Conservation (phyloP, 1,140 invertebrate genomes). For the Drosophila hydei region DNA sequence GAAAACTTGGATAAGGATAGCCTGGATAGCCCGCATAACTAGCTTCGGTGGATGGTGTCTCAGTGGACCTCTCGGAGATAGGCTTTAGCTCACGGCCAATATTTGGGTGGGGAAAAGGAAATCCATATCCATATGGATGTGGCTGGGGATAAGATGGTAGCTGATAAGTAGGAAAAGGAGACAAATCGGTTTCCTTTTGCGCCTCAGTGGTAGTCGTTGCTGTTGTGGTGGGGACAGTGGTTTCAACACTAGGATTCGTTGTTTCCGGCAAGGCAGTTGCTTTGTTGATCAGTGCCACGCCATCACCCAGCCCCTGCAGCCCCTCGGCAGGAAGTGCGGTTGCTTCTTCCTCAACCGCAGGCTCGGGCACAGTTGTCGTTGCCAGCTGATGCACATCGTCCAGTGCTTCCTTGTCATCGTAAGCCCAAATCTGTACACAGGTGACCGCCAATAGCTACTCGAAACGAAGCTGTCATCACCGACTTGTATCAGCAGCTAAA, state of each 20-base stretch:
- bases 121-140: constrained; percentile 5
- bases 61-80: background rate
- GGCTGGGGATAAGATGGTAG: constrained; percentile 5
- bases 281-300: constrained; percentile 2
- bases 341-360: constrained; percentile 14
- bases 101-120: background rate
- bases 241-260: constrained; percentile 36
- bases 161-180: background rate
- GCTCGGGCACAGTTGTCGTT: constrained; percentile 34
- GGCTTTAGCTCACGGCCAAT: background rate
- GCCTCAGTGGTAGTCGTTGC: constrained; percentile 33
- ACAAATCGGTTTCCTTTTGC: constrained; percentile 13
- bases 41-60: constrained; percentile 3
- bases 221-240: constrained; percentile 34
- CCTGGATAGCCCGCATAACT: constrained; percentile 14
- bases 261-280: constrained; percentile 39
- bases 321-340: constrained; percentile 28
- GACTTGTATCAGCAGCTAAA: background rate
- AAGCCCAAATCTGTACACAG: constrained; percentile 6
- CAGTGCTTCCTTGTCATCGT: constrained; percentile 40
- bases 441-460: constrained; percentile 47
- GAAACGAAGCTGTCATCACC: background rate
- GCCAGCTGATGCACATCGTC: constrained; percentile 37
- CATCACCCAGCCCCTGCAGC: constrained; percentile 36
- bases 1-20: constrained; percentile 9